A percentile compares a stretch with the other conserved stretches of the same genome.
Conservation (phyloP, 2,113 vertebrate species). For the Sapayoa aenigma region DNA sequence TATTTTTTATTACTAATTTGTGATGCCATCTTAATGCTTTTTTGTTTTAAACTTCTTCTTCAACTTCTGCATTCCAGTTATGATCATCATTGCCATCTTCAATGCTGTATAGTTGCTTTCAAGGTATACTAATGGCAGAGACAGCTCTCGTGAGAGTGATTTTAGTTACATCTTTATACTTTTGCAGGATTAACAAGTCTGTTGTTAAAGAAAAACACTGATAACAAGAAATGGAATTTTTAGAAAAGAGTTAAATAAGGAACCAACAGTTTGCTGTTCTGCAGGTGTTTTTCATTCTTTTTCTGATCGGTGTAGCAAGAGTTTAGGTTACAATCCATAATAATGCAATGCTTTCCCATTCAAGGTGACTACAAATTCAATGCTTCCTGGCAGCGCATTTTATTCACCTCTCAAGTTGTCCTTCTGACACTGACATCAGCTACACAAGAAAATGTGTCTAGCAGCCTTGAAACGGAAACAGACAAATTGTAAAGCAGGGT, state of each 20-base stretch:
- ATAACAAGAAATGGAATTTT: neutral
- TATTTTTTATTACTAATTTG: neutral
- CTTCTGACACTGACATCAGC: neutral
- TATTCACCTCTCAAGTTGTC: conserved; percentile 11
- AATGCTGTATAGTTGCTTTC: neutral
- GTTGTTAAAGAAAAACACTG: neutral
- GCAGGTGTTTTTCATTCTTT: neutral
- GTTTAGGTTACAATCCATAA: neutral
- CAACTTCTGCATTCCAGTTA: neutral
- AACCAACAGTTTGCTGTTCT: neutral
- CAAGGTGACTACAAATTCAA: conserved; percentile 34
- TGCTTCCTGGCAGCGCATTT: conserved; percentile 26
- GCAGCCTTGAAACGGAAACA: conserved; percentile 57
- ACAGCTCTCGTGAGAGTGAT: neutral
- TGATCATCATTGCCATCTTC: neutral
- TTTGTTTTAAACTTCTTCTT: neutral
- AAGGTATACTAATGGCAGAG: neutral
- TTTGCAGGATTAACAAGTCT: neutral
- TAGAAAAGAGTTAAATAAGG: neutral
- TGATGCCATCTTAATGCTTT: neutral
- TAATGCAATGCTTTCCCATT: neutral
- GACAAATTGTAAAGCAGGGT: conserved; percentile 21
- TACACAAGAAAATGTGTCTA: conserved; percentile 18
- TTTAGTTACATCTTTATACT: neutral
- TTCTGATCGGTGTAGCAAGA: neutral